These are phyloP conservation scores for Manduca sexta DNA, from an alignment of 1,140 invertebrate species.

Conservation along the genomic window DNA sequence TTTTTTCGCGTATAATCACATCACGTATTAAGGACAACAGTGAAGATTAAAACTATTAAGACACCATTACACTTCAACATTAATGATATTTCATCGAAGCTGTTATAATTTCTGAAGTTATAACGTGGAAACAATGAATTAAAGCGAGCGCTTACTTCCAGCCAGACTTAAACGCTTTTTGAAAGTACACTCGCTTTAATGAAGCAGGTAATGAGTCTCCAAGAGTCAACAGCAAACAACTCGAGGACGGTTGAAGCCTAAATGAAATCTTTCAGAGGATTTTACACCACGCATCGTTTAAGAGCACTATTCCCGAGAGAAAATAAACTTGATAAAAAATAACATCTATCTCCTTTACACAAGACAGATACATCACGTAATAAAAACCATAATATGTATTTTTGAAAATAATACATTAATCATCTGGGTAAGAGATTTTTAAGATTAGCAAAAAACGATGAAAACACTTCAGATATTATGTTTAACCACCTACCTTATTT, in stretches of 20 bases:
- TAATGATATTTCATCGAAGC: no score
- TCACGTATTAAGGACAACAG: no score
- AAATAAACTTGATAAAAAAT: constrained; percentile 5
- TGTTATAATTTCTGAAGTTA: no score
- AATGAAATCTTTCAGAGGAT: constrained; percentile 6
- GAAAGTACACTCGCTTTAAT: constrained; percentile 48
- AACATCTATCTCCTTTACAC: neutral
- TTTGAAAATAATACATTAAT: no score
- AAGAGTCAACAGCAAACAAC: constrained; percentile 39
- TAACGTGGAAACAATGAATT: neutral
- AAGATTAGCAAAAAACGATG: no score
- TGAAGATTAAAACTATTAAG: no score
- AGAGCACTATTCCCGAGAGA: constrained; percentile 1
- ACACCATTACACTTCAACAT: no score
- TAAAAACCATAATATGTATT: no score
- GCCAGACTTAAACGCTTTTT: constrained; percentile 19
- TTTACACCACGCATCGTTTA: constrained; percentile 9
- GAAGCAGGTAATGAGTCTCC: constrained; percentile 49
- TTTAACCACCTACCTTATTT: no score
- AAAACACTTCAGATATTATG: no score
- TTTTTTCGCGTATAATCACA: no score
- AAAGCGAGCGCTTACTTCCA: neutral
- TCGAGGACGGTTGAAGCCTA: constrained; percentile 7
- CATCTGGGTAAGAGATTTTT: no score
- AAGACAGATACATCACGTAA: neutral